Evolutionary conservation across 2,888 invertebrate genomes (phyloP).

Genomic region (Hemithea aestivaria): DNA sequence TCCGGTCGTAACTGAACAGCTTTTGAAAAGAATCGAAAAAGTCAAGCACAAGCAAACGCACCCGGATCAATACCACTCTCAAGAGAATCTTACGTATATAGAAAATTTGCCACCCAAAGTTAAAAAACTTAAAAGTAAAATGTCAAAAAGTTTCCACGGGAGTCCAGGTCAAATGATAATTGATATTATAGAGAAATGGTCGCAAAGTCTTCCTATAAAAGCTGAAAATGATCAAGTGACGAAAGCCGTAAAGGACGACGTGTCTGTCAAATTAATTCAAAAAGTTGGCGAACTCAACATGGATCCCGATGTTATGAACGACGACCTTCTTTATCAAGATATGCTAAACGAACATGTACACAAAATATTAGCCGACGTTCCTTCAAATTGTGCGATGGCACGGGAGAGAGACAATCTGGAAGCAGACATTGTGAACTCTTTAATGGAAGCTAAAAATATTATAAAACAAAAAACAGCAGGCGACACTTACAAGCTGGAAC

Average conservation of each 20-base stretch:
- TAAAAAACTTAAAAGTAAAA: constrained; percentile 5
- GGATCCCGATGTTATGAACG: constrained; percentile 39
- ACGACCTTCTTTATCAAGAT: constrained; percentile 42
- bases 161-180: constrained; percentile 36
- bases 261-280: constrained; percentile 45
- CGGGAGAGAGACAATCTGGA: too few relatives aligned
- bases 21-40: constrained; percentile 44
- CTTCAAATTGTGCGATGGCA: constrained; percentile 27
- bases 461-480: constrained; percentile 42
- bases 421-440: constrained; percentile 33
- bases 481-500: constrained; percentile 44
- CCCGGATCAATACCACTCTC: constrained; percentile 2
- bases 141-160: constrained; percentile 12
- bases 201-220: constrained; percentile 42
- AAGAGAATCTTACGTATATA: constrained; percentile 2
- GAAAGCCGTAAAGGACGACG: constrained; percentile 35
- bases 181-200: constrained; percentile 52
- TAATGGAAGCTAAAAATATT: constrained; percentile 38
- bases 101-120: not conserved
- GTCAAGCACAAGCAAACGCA: constrained; percentile 18
- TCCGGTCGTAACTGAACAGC: constrained; percentile 41
- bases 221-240: constrained; percentile 26
- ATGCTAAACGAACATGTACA: constrained; percentile 45
- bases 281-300: constrained; percentile 47
- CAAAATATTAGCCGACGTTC: constrained; percentile 37